Conservation (phyloP, 2,797 vertebrate species). For the Alauda arvensis region DNA sequence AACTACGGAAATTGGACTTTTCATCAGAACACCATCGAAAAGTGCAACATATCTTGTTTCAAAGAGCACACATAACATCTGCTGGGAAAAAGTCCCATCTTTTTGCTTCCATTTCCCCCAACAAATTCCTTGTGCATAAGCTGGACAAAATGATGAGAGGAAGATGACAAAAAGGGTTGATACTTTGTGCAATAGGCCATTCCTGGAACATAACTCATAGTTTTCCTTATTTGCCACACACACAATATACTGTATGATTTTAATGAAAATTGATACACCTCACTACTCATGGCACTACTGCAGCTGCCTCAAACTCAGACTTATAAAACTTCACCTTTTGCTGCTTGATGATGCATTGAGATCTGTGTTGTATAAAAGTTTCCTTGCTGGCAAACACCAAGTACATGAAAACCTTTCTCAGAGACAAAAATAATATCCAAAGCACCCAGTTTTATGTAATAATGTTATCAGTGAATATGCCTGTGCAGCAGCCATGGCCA, state of each 20-base stretch:
- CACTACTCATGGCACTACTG: neutral
- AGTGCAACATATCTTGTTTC: neutral
- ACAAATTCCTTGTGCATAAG: neutral
- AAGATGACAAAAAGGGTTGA: neutral
- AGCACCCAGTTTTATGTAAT: neutral
- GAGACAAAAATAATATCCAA: neutral
- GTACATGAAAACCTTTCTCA: neutral
- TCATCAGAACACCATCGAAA: neutral
- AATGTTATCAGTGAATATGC: neutral
- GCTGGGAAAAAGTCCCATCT: neutral
- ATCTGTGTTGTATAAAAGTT: neutral
- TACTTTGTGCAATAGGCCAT: neutral
- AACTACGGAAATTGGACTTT: neutral
- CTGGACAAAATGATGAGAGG: neutral
- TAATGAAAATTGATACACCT: neutral
- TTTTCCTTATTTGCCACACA: neutral
- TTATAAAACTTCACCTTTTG: neutral
- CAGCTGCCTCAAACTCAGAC: neutral
- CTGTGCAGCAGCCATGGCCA: neutral
- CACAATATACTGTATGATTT: neutral
- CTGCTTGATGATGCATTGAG: fast-evolving
- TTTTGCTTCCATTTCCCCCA: neutral
- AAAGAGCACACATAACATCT: neutral
- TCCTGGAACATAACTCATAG: neutral
- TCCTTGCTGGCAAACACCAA: neutral